Evolutionary conservation across 2,888 invertebrate genomes (phyloP).

Genomic region (Hyles lineata): DNA sequence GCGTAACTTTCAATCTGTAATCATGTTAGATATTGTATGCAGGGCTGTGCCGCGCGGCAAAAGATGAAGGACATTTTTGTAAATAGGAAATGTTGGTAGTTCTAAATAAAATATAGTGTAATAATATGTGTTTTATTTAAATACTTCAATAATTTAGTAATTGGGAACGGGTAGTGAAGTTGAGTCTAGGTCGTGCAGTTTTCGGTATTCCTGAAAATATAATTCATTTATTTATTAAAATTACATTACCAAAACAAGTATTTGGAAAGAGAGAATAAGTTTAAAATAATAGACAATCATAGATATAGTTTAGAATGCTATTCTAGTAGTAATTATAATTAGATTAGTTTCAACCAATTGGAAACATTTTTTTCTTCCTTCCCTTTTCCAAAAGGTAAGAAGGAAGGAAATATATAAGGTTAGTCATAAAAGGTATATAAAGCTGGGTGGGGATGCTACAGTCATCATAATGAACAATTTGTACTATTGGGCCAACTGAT

Average conservation of each 20-base stretch:
- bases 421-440: too few species aligned
- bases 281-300: too few species aligned
- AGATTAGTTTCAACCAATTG: too few species aligned
- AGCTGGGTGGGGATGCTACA: too few species aligned
- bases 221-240: constrained; percentile 23
- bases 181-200: constrained; percentile 49
- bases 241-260: background rate
- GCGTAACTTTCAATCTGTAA: constrained; percentile 52
- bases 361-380: too few species aligned
- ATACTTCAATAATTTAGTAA: constrained; percentile 34
- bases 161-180: constrained; percentile 48
- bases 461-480: too few species aligned
- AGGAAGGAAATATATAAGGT: too few species aligned
- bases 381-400: too few species aligned
- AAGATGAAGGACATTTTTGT: constrained; percentile 69
- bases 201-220: constrained; percentile 62
- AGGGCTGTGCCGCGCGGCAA: constrained; percentile 48
- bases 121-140: constrained; percentile 72
- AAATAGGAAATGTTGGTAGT: constrained; percentile 73
- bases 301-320: too few species aligned
- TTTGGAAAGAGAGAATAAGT: too few species aligned
- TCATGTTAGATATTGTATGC: constrained; percentile 48
- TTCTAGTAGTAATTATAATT: too few species aligned
- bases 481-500: too few species aligned
- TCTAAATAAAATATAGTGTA: constrained; percentile 74